Base-by-base conservation (phyloP, 2,888 invertebrate genomes). In the Oxyteleia sp. region DNA sequence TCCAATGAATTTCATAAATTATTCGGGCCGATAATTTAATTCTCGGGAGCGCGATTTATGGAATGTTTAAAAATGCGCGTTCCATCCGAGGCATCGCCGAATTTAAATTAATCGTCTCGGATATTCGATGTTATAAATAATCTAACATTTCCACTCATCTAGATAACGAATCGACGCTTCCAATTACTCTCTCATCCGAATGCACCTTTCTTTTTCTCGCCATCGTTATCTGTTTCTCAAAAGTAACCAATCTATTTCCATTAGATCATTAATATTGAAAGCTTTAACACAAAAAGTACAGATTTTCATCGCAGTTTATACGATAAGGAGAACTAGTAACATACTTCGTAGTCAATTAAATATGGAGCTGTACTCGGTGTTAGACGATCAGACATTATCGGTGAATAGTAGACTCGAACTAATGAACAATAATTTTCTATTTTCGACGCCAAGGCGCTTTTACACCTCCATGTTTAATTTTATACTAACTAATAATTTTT, bases 391-490 rank as follows among this genome's bases (percentile, higher is more conserved):
- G 15, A 49, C 43, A 18, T 72, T 23, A 43, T 26, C 20, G 1
- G 45, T 35, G 29, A 53, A 53, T 20, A 55, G 23, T 51, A 16
- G 16, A 18, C 32, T 38, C 7, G 57, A 41, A 26, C 47, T 18
- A 49, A 4, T 11, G 32, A 57, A 59, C 5, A 26, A 55, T 64
- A 45, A 20, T 16, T 49, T 57, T 13, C 15, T 18, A 64, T 64
- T 49, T 79, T 41, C 26, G 26, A 53, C 18, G 38, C 57, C 23
- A 7, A 16, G 2, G 32, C 35, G 20, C 59, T 57, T 61, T 18
- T 13, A 20, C 41, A 68, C 23, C 74, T 83, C 83, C 83, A 83
- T 79, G 51, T 83, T 83, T 79, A 75, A 83, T 83, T 74, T 18
- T 16, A 53, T 26, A 38, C 23, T 78, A 64, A 72, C 23, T n/a